These are phyloP conservation scores for Chascanopsetta lugubris DNA, from an alignment of 2,113 vertebrate genomes.

Conservation along the genomic window DNA sequence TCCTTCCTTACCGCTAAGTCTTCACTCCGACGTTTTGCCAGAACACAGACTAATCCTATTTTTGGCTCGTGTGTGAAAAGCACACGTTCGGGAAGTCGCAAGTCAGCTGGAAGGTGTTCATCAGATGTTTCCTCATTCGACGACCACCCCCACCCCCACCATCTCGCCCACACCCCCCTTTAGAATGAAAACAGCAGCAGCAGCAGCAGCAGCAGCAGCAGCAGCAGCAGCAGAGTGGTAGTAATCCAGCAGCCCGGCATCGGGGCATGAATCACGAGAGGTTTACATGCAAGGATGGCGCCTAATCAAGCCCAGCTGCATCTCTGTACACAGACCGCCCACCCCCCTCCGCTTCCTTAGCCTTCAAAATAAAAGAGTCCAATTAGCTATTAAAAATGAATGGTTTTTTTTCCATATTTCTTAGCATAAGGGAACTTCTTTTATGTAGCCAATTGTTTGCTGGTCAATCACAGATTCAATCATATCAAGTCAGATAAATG, in stretches of 20 bases:
- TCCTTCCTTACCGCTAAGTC: conserved; percentile 8
- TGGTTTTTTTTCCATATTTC: no score
- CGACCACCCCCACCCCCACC: background rate
- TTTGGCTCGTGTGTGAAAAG: conserved; percentile 58
- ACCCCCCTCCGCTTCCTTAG: no score
- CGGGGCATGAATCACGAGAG: conserved; percentile 54
- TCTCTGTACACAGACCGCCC: no score
- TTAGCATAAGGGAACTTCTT: no score
- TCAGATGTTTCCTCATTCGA: conserved; percentile 45
- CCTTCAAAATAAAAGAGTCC: no score
- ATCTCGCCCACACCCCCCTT: background rate
- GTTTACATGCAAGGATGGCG: no score
- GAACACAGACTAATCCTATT: conserved; percentile 70
- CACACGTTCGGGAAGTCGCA: conserved; percentile 58
- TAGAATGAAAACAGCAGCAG: conserved; percentile 62
- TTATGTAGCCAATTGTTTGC: no score
- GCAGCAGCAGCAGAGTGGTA: conserved; percentile 55
- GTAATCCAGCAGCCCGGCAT: conserved; percentile 60
- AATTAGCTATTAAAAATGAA: no score
- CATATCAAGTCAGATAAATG: no score
- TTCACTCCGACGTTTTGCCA: conserved; percentile 43
- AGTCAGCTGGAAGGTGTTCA: conserved; percentile 66
- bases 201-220: conserved; percentile 64
- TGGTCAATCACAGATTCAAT: no score
- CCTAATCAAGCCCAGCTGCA: no score